A percentile compares a stretch with the other conserved stretches of the same genome.
These are phyloP conservation scores for Arion vulgaris DNA, from an alignment of 1,140 invertebrate species.

Conservation along the genomic window DNA sequence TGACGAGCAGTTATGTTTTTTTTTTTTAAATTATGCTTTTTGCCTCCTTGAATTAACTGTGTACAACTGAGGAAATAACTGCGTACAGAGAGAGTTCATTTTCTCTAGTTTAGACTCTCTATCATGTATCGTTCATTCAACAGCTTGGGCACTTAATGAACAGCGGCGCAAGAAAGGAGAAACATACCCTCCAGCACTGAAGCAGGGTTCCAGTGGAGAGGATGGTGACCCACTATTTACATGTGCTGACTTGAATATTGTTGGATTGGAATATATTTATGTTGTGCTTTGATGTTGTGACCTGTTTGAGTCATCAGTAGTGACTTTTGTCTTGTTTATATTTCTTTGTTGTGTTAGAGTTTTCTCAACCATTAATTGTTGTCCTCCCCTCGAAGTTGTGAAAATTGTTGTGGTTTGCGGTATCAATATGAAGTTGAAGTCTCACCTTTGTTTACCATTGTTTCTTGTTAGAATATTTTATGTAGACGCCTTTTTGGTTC, in stretches of 20 bases:
- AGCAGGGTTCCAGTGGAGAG: conserved; percentile 52
- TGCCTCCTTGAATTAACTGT: too few relatives aligned
- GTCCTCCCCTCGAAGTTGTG: neutral
- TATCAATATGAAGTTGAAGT: neutral
- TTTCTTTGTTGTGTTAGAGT: neutral
- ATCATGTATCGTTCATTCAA: conserved; percentile 50
- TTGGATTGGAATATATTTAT: conserved; percentile 21
- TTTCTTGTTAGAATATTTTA: neutral
- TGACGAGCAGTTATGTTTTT: too few relatives aligned
- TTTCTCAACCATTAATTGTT: neutral
- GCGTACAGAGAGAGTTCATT: too few relatives aligned
- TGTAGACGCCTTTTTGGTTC: neutral
- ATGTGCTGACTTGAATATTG: conserved; percentile 1
- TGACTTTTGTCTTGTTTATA: neutral
- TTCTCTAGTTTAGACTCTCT: neutral
- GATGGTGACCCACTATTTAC: conserved; percentile 49
- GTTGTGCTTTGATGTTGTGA: conserved; percentile 14
- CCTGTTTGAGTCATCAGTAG: neutral
- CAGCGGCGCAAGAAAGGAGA: conserved; percentile 49
- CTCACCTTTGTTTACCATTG: neutral
- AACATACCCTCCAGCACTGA: conserved; percentile 43
- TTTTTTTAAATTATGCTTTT: too few relatives aligned
- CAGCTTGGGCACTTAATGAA: conserved; percentile 67
- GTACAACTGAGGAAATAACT: too few relatives aligned
- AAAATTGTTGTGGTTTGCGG: neutral